Evolutionary conservation across 2,888 invertebrate species (phyloP), one percentile per base, ranked within the genome.

Genomic region (Leptinotarsa tumamoca): DNA sequence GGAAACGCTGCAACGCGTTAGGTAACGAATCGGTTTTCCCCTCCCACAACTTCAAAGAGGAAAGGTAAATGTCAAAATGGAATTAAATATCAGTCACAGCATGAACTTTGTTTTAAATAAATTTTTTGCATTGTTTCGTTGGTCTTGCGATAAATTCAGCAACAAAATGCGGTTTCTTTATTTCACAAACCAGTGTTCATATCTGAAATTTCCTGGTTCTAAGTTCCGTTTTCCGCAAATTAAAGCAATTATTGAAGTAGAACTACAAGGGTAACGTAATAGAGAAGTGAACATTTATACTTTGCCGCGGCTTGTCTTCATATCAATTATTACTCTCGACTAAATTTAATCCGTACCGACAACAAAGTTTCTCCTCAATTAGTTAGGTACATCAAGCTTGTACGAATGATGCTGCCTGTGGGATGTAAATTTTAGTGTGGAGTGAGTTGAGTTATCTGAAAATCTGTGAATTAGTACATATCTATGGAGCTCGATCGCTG

Each of bases 361-460:
- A 78, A 79, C 77, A 72, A 79, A 79, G 79, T 80, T 80, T 78
- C 68, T 75, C 68, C 68, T 74, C 77, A 75, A 78, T 77, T 74
- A 76, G 76, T 70, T 27, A 68, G 70, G 71, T 58, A 23, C 5
- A 58, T 70, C 68, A 70, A 67, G 72, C 51, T 21, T 68, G 63
- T 33, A 58, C 67, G 52, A 71, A 72, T 61, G 68, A 70, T 75
- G 73, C 72, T 75, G 63, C 72, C 71, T 72, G 76, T 76, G 67
- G 68, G 69, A 78, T 76, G 67, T 76, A 72, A 76, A 73, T 78
- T 73, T 54, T 1, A 54, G 18, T 54, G 18, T 58, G 21, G 23
- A 58, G 21, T 27, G 2, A 23, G 23, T 23, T 13, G 15, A 58
- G 56, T 58, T 58, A 58, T 23, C 58, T 23, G 58, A 23, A 21